Conservation (phyloP, 2,113 vertebrate genomes). For the Cinclus mexicanus region DNA sequence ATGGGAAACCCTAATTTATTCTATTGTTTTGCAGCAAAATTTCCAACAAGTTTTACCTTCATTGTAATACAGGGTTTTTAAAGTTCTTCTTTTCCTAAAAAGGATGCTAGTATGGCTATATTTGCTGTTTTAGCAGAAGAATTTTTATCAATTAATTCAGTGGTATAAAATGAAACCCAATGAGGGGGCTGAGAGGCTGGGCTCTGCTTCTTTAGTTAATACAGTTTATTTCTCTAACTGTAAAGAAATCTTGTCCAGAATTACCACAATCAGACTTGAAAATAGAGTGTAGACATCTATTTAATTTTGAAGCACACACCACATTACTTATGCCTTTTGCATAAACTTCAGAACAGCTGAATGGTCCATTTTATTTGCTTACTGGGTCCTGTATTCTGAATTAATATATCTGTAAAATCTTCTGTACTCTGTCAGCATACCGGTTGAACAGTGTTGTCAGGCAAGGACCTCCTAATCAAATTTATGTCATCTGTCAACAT, state of each 20-base stretch:
- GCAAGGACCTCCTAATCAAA: not conserved
- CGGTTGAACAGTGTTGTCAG: not conserved
- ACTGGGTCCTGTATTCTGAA: not conserved
- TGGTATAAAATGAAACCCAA: not conserved
- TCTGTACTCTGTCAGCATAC: not conserved
- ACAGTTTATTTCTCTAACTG: not conserved
- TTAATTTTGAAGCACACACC: not conserved
- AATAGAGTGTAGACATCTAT: not conserved
- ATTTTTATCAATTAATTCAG: not conserved
- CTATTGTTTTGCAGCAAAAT: not conserved
- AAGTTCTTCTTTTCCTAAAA: not conserved
- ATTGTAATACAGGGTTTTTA: not conserved
- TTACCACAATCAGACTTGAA: not conserved
- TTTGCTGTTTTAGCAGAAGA: not conserved
- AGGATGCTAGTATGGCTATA: not conserved
- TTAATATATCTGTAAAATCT: not conserved
- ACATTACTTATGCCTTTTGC: not conserved
- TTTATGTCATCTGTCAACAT: not conserved
- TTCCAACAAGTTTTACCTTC: not conserved
- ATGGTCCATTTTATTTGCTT: not conserved
- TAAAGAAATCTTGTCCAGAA: not conserved
- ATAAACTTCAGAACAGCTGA: not conserved
- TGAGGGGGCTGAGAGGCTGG: not conserved
- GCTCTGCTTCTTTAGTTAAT: not conserved
- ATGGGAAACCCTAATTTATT: not conserved